Conservation (phyloP, 2,888 invertebrate genomes). For the Sinodicranocentrus sp. region DNA sequence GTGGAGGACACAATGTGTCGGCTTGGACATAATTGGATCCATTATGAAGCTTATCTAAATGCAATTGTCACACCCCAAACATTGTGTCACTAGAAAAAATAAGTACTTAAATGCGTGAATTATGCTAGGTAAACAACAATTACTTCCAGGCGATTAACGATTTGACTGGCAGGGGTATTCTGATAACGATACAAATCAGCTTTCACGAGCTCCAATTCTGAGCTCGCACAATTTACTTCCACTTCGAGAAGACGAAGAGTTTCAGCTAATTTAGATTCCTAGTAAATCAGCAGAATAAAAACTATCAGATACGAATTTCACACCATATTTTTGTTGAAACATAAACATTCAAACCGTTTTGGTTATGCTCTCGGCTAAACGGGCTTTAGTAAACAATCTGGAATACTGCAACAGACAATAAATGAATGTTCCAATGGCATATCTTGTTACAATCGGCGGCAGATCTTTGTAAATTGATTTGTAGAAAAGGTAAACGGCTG, state of each 20-base stretch:
- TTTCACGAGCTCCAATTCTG: too few relatives aligned
- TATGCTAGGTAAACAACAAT: too few relatives aligned
- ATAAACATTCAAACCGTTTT: conserved; percentile 17
- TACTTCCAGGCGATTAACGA: conserved; percentile 14
- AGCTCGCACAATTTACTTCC: conserved; percentile 4
- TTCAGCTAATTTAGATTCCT: conserved; percentile 43
- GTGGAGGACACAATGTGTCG: conserved; percentile 8
- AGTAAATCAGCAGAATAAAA: neutral
- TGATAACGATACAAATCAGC: neutral
- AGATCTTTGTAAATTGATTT: neutral
- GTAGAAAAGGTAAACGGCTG: conserved; percentile 24
- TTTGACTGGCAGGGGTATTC: neutral
- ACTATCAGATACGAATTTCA: neutral
- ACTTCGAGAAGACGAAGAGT: conserved; percentile 11
- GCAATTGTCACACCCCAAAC: neutral
- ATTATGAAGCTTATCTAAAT: conserved; percentile 48
- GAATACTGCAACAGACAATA: conserved; percentile 2
- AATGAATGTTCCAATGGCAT: neutral
- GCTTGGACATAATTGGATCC: conserved; percentile 37
- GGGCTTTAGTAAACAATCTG: conserved; percentile 31
- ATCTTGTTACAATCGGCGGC: conserved; percentile 6
- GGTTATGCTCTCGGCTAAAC: conserved; percentile 26
- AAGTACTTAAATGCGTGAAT: too few relatives aligned
- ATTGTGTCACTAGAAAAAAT: neutral
- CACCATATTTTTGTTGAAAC: neutral